Conservation (phyloP, 2,113 vertebrate genomes). For the Epinephelus fuscoguttatus region DNA sequence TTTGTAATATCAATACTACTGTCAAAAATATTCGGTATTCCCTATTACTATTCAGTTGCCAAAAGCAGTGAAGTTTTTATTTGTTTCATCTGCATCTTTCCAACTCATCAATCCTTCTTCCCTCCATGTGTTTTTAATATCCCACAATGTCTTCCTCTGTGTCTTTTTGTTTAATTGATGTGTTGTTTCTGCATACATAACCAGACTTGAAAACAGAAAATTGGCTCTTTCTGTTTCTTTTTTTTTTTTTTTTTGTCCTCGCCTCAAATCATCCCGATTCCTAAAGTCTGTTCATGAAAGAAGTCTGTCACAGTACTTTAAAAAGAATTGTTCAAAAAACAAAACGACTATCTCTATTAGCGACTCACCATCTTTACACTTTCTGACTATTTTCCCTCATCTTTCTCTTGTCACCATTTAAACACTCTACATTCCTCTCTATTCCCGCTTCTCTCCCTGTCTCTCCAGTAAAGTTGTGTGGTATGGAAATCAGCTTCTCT, state of each 20-base stretch:
- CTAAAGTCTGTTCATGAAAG: constrained; percentile 19
- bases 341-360: constrained; percentile 27
- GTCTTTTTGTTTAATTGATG: constrained; percentile 51
- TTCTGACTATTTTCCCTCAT: not conserved
- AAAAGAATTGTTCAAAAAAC: constrained; percentile 25
- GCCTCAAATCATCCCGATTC: constrained; percentile 3
- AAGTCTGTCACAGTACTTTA: constrained; percentile 6
- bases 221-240: constrained; percentile 5
- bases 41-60: constrained; percentile 35
- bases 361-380: constrained; percentile 3
- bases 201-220: constrained; percentile 42
- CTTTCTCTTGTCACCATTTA: not conserved
- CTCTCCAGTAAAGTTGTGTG: not conserved
- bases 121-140: constrained; percentile 32
- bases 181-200: constrained; percentile 44
- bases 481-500: constrained; percentile 32
- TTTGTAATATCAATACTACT: constrained; percentile 48
- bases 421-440: not conserved
- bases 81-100: constrained; percentile 46
- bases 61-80: constrained; percentile 27
- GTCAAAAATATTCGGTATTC: constrained; percentile 43
- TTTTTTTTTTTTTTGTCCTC: constrained; percentile 7
- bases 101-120: constrained; percentile 17
- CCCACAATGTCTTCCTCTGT: constrained; percentile 33
- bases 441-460: not conserved